Base-by-base conservation (phyloP, 2,797 vertebrate genomes). In the Urophycis tenuis region DNA sequence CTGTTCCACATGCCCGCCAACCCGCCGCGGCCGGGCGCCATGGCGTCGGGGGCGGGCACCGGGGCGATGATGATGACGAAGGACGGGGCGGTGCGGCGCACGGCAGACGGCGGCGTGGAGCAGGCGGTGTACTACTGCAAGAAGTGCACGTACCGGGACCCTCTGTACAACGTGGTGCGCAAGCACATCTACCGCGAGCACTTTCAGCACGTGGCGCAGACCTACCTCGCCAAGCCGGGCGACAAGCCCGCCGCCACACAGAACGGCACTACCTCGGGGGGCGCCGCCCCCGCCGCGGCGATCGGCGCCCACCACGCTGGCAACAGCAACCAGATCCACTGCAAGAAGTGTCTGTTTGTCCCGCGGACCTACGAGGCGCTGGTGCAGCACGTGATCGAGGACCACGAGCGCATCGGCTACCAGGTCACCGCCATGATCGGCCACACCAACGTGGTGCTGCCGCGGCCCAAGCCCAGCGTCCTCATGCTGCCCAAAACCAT, bases 81-180 rank as follows among this genome's bases (percentile, higher is more conserved):
- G 91, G 95, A 94, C 79, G 95, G 96, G 80, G 80, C 95, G 76
- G 92, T 98, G 87, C 92, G 91, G 84, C 94, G 94, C 92, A 92
- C 93, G 34, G 53, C 53, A 1, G 94, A 94, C 86, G 96, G 98
- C 91, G 97, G 93, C 77, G 91, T 98, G 91, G 98, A 99, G 82
- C 98, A 99, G 94, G 97, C 98, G n/a, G 97, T 99, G 89, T 99
- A 99, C 94, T 99, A 99, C 92, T 99, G 98, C 91, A 99, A 98
- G 94, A 99, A 99, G 94, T 99, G 98, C 95, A 99, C 98, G 92
- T 99, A 99, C 92, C 94, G 97, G 89, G 97, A 99, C 92, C 97
- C 97, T 87, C 93, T 99, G 74, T 99, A 99, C 85, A 98, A 99
- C 89, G 96, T 99, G 78, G 97, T 99, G 91, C 95, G 97, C 85